These are phyloP conservation scores for Varecia variegata DNA, from an alignment of 2,797 vertebrate genomes.

Conservation along the genomic window DNA sequence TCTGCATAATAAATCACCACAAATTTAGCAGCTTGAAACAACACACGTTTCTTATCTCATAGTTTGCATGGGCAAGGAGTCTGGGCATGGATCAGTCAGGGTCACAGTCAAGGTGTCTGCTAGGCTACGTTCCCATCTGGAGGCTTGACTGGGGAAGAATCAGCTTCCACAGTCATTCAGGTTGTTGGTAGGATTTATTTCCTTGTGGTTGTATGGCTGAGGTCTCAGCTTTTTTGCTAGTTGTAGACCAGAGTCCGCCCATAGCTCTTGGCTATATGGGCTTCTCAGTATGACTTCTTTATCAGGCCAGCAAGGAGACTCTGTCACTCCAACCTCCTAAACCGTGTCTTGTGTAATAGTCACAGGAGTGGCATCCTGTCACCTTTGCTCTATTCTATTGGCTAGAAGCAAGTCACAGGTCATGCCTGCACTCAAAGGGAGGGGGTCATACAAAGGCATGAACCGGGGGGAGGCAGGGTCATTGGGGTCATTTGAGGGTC, in stretches of 20 bases:
- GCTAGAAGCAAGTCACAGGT: not conserved
- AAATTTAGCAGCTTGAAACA: not conserved
- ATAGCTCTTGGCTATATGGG: not conserved
- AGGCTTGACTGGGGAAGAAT: not conserved
- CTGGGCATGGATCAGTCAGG: not conserved
- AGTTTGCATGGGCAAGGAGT: not conserved
- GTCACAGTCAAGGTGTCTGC: not conserved
- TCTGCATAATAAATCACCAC: not conserved
- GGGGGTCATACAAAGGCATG: not conserved
- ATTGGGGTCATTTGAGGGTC: not conserved
- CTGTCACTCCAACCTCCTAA: not conserved
- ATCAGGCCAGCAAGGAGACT: not conserved
- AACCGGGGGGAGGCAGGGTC: accelerated
- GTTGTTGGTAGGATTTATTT: not conserved
- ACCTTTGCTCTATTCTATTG: not conserved
- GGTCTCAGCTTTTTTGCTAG: not conserved
- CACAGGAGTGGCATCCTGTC: not conserved
- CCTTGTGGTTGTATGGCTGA: not conserved
- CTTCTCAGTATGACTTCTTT: not conserved
- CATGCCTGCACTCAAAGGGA: not conserved
- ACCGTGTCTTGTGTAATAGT: not conserved
- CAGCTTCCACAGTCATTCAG: not conserved
- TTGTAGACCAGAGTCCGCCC: not conserved
- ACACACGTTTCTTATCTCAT: not conserved
- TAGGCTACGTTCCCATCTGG: not conserved